phyloP scores from a whole-genome alignment of 2,888 invertebrate genomes.

The Pandemis heparana region DNA sequence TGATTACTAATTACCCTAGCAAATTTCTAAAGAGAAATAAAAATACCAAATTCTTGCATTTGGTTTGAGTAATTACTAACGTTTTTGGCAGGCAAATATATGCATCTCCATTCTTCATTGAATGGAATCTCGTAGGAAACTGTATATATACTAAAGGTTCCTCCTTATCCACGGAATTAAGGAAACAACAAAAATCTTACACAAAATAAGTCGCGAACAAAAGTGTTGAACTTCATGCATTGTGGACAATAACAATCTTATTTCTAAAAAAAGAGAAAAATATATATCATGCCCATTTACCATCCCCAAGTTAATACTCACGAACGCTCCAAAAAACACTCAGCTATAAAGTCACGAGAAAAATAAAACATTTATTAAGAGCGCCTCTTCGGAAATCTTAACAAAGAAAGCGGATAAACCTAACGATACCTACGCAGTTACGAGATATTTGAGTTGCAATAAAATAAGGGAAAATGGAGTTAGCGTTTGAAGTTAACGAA shows the following conservation, averaged over 20 bases:
- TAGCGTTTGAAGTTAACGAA: conserved; percentile 31
- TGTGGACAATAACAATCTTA: conserved; percentile 24
- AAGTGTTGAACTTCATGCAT: conserved; percentile 3
- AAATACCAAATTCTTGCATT: no score
- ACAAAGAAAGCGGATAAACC: conserved; percentile 36
- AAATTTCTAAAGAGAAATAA: no score
- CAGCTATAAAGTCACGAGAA: conserved; percentile 25
- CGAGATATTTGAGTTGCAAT: conserved; percentile 34
- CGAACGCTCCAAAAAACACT: conserved; percentile 29
- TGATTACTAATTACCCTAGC: no score
- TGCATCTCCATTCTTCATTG: no score
- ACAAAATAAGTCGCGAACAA: neutral
- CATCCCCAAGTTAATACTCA: conserved; percentile 25
- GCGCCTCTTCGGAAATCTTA: conserved; percentile 28
- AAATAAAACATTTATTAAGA: conserved; percentile 37
- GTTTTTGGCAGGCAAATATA: no score
- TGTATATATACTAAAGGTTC: neutral
- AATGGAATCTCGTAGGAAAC: no score
- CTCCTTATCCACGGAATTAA: neutral
- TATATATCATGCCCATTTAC: conserved; percentile 14
- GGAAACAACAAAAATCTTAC: neutral
- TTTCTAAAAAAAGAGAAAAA: conserved; percentile 13
- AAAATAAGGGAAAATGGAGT: conserved; percentile 29
- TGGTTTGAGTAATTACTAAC: no score
- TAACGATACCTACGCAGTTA: conserved; percentile 27